Base-by-base conservation (phyloP, 1,140 invertebrate genomes). In the Pseudomyrmex concolor region DNA sequence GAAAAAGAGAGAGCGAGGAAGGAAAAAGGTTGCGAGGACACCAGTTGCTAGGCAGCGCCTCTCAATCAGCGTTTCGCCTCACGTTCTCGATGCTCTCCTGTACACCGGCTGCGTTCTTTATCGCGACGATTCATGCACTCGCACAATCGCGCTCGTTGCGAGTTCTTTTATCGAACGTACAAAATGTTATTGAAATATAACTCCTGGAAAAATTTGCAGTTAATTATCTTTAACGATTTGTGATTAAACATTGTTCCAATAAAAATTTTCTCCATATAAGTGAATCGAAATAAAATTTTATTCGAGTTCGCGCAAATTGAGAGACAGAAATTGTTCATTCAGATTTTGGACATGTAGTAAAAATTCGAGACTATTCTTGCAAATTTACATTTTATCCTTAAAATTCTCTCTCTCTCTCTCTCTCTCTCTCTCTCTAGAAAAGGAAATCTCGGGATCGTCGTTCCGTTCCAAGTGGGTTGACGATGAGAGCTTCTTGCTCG, bases 1-100 rank as follows among this genome's bases (percentile, higher is more conserved):
- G 83, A 50, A 45, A 55, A 34, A 87, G 76, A 77, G 43, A 68
- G 55, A 57, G 55, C 81, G 50, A 86, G 67, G 25, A 86, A 86
- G 66, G 87, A 82, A 78, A 81, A 89, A 86, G 87, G 86, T 88
- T 88, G 86, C 88, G 84, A 92, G 91, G 90, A 93, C 93, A 93
- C 93, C 91, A 93, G 93, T 93, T 93, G 92, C 93, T 93, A 93
- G 91, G 92, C 91, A 93, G 92, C 92, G 85, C 86, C 89, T 92
- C 90, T 92, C 91, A 90, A 91, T 92, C 91, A 86, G 84, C 86
- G 85, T 89, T 90, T 89, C 90, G 85, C 72, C 86, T 91, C 85
- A 86, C 88, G 89, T 91, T 87, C 76, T 80, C 89, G 78, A 85
- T 73, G 73, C 60, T 70, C 66, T 78, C 64, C 59, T 83, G 87